These are phyloP conservation scores for Hypercompe scribonia DNA, from an alignment of 2,888 invertebrate species.

Conservation along the genomic window DNA sequence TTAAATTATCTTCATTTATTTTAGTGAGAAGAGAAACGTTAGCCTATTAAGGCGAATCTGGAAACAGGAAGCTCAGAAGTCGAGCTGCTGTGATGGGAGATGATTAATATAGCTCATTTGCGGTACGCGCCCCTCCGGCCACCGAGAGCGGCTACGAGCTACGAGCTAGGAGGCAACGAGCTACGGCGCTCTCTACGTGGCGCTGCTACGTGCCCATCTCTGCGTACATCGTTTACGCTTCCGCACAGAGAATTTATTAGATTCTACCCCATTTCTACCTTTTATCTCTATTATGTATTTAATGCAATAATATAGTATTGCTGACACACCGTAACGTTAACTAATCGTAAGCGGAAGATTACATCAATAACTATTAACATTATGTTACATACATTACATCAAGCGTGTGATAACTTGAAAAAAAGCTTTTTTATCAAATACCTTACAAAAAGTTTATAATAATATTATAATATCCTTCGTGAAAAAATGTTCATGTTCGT, in stretches of 20 bases:
- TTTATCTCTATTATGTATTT: conserved; percentile 82
- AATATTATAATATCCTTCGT: background rate
- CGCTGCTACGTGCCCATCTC: conserved; percentile 80
- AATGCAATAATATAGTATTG: conserved; percentile 70
- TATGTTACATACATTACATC: conserved; percentile 24
- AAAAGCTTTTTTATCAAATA: background rate
- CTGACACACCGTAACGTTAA: conserved; percentile 62
- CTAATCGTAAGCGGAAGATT: conserved; percentile 59
- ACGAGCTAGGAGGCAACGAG: conserved; percentile 50
- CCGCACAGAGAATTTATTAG: conserved; percentile 83
- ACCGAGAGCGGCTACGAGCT: conserved; percentile 58
- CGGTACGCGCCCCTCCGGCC: conserved; percentile 71
- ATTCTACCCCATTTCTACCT: conserved; percentile 82
- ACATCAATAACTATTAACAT: conserved; percentile 56
- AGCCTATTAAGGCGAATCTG: conserved; percentile 77
- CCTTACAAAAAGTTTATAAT: background rate
- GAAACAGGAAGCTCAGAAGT: conserved; percentile 79
- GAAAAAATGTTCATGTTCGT: background rate
- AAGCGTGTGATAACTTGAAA: background rate
- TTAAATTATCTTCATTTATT: conserved; percentile 54
- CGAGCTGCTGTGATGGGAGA: conserved; percentile 79
- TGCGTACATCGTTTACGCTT: conserved; percentile 84
- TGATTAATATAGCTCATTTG: conserved; percentile 86
- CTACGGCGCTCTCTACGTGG: conserved; percentile 61
- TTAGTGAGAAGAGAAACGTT: conserved; percentile 56